phyloP scores from a whole-genome alignment of 2,888 invertebrate genomes.

The Tachina lurida region DNA sequence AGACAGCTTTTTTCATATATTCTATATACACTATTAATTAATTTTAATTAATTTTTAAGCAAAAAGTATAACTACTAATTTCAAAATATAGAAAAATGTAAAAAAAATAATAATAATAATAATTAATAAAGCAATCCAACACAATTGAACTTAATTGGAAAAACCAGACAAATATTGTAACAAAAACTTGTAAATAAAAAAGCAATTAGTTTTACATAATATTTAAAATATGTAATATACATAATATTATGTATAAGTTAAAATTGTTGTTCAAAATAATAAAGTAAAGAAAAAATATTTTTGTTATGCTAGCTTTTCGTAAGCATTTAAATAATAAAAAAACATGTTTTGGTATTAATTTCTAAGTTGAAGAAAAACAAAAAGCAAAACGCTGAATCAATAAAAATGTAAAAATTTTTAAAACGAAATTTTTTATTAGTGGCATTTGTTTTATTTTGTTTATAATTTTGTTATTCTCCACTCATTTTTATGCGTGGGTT shows the following conservation, averaged over 20 bases:
- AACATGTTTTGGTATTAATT: slow-evolving; percentile 27
- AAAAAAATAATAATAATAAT: slow-evolving; percentile 20
- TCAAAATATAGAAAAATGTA: slow-evolving; percentile 39
- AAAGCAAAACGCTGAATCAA: slow-evolving; percentile 3
- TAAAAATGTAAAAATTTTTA: slow-evolving; percentile 15
- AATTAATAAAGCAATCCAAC: slow-evolving; percentile 27
- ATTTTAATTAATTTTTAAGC: slow-evolving; percentile 63
- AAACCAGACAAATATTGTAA: slow-evolving; percentile 26
- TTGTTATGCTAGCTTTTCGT: slow-evolving; percentile 69
- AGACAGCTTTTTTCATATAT: slow-evolving; percentile 16
- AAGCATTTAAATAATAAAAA: slow-evolving; percentile 33
- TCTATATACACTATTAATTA: slow-evolving; percentile 56
- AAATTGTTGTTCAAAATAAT: slow-evolving; percentile 37
- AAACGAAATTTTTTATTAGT: slow-evolving; percentile 35
- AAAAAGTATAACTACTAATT: slow-evolving; percentile 42
- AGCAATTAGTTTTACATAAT: slow-evolving; percentile 46
- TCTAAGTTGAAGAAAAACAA: slow-evolving; percentile 23
- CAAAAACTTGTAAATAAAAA: slow-evolving; percentile 20
- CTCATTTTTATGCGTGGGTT: not conserved
- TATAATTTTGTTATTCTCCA: slow-evolving; percentile 9
- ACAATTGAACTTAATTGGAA: slow-evolving; percentile 55
- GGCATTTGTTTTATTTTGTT: slow-evolving; percentile 37
- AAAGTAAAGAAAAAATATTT: slow-evolving; percentile 24
- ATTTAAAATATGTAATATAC: slow-evolving; percentile 17
- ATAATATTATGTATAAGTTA: slow-evolving; percentile 3